phyloP scores from a whole-genome alignment of 2,797 vertebrate species.

The Chanos chanos region DNA sequence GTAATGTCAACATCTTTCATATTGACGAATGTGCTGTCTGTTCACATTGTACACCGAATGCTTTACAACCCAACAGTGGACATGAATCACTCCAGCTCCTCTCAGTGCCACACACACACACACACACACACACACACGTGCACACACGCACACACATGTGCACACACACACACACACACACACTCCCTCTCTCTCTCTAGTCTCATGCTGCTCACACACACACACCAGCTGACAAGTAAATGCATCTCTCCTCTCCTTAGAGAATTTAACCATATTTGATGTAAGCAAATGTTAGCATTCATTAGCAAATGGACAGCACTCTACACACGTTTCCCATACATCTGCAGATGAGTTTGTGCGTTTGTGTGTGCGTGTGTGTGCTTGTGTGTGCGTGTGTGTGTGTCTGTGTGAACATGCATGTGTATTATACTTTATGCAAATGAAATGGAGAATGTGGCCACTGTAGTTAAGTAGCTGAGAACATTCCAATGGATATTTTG shows the following conservation, averaged over 20 bases:
- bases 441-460: too few relatives aligned
- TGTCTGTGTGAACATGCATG: too few relatives aligned
- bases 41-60: conserved; percentile 96
- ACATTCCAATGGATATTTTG: too few relatives aligned
- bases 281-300: conserved; percentile 87
- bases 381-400: background rate
- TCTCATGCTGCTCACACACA: background rate
- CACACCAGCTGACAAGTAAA: conserved; percentile 78
- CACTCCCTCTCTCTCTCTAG: background rate
- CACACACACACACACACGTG: conserved; percentile 51
- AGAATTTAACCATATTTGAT: conserved; percentile 78
- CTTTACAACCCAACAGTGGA: conserved; percentile 97
- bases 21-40: conserved; percentile 99
- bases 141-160: conserved; percentile 39
- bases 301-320: conserved; percentile 91
- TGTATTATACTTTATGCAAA: too few relatives aligned
- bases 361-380: conserved; percentile 14
- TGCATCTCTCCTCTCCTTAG: conserved; percentile 83
- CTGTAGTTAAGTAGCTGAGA: too few relatives aligned
- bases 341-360: conserved; percentile 21
- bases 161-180: background rate
- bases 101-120: conserved; percentile 33
- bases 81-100: conserved; percentile 97
- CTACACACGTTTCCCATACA: conserved; percentile 62
- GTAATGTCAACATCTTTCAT: conserved; percentile 98